A percentile compares a stretch with the other conserved stretches of the same genome.
These are phyloP conservation scores for Pteria penguin DNA, from an alignment of 2,888 invertebrate species.

Conservation along the genomic window DNA sequence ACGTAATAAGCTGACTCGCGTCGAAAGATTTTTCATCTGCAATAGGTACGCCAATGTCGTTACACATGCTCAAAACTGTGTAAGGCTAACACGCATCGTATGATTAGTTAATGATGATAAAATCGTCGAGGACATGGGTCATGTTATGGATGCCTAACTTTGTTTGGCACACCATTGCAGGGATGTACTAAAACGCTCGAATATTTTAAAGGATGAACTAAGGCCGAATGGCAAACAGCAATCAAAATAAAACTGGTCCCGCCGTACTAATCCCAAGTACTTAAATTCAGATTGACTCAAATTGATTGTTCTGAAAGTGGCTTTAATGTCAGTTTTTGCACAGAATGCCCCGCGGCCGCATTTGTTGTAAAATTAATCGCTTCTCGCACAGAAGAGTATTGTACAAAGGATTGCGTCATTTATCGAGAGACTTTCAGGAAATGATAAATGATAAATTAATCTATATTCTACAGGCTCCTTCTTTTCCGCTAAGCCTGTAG, in stretches of 20 bases:
- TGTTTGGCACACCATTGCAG: not conserved
- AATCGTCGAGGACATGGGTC: not conserved
- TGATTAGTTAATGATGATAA: not conserved
- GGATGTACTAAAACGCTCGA: conserved; percentile 7
- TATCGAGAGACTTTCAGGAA: too few species aligned
- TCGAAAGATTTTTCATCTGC: not conserved
- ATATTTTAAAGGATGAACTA: not conserved
- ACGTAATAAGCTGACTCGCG: not conserved
- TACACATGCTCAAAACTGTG: too few species aligned
- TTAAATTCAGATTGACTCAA: not conserved
- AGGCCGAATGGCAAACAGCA: conserved; percentile 20
- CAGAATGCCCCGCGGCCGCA: not conserved
- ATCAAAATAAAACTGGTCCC: not conserved
- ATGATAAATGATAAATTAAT: too few species aligned
- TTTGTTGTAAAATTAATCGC: too few species aligned
- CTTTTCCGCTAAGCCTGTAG: too few species aligned
- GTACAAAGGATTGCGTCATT: too few species aligned
- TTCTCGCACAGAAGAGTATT: too few species aligned
- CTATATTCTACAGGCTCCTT: too few species aligned
- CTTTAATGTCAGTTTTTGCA: not conserved
- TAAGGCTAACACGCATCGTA: not conserved
- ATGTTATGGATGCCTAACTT: not conserved
- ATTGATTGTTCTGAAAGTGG: too few species aligned
- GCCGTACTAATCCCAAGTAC: not conserved
- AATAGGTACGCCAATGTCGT: too few species aligned